Percentiles rank a stretch among this genome's conserved stretches.
phyloP scores from a whole-genome alignment of 2,888 invertebrate species.

The Xylophagus ater region DNA sequence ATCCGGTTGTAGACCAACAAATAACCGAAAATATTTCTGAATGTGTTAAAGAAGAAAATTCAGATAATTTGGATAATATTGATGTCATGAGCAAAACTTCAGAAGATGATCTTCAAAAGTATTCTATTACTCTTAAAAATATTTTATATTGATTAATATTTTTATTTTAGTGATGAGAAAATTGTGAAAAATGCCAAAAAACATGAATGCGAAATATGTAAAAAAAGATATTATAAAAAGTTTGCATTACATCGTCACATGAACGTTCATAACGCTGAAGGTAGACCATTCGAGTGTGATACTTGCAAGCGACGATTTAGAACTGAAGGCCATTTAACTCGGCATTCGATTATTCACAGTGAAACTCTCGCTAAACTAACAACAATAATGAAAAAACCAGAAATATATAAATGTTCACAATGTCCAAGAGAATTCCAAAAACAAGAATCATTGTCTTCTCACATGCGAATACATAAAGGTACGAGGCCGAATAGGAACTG shows the following conservation, averaged over 20 bases:
- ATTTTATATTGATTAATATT: no score
- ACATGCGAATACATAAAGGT: constrained; percentile 31
- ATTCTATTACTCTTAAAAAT: no score
- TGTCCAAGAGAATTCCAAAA: constrained; percentile 45
- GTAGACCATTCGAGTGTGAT: constrained; percentile 25
- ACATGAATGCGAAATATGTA: constrained; percentile 38
- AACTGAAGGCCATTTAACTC: constrained; percentile 23
- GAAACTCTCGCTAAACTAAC: constrained; percentile 9
- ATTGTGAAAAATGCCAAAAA: constrained; percentile 12
- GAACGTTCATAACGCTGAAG: constrained; percentile 22
- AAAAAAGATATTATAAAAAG: constrained; percentile 39
- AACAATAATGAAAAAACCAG: constrained; percentile 4
- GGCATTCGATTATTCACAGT: constrained; percentile 27
- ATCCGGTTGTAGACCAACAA: no score
- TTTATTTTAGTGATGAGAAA: constrained; percentile 22
- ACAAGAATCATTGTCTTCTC: constrained; percentile 41
- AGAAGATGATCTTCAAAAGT: no score
- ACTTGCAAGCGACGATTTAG: constrained; percentile 24
- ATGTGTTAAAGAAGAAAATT: not conserved
- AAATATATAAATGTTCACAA: constrained; percentile 38
- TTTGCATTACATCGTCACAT: constrained; percentile 35
- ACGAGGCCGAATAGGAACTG: constrained; percentile 22
- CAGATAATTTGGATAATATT: constrained; percentile 20
- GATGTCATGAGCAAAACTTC: no score
- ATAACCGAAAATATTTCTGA: not conserved